Evolutionary conservation across 2,888 invertebrate species (phyloP), one percentile per base, ranked within the genome.

Genomic region (Erpobdella octoculata): DNA sequence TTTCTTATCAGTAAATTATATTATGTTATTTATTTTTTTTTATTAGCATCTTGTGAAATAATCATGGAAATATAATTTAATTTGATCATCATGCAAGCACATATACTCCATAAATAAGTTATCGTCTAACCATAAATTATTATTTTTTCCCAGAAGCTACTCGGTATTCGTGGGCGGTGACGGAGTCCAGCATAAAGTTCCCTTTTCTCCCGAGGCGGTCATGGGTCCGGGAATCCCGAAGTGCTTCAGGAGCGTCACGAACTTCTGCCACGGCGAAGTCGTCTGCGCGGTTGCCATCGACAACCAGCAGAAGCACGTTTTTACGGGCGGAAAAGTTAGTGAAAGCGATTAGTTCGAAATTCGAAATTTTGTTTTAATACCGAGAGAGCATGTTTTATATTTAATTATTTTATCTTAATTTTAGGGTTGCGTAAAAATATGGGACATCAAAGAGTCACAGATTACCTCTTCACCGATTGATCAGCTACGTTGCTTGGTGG

Each of bases 241-340:
- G 70, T 92, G 91, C 80, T 93, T 93, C 62, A 87, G 93, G 18
- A 91, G 91, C 81, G 91, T 93, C 78, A 92, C 91, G 81, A 91
- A 92, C 8, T 84, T 96, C 75, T 91, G 90, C 74, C 96, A 97
- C 84, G 96, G 96, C 8, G 96, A 96, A 83, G 95, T 96, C 59
- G 96, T 96, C 41, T 96, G 96, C 83, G 96, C 95, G 0, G 96
- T 97, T 66, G 95, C 96, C 67, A 89, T 97, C 81, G 91, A 92
- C 72, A 82, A 83, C 75, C 82, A 82, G 1, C 81, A 80, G 33
- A 74, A 82, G 73, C 81, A 83, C 18, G 82, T 83, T 37, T 97
- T 95, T 85, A 97, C 97, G 0, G 97, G 95, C 35, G 95, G 95
- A 75, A 96, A 95, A 85, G 84, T 83, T 64, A 8, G 68, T 59